Base-by-base conservation (phyloP, 2,888 invertebrate genomes). In the Leucoptera coffeella region DNA sequence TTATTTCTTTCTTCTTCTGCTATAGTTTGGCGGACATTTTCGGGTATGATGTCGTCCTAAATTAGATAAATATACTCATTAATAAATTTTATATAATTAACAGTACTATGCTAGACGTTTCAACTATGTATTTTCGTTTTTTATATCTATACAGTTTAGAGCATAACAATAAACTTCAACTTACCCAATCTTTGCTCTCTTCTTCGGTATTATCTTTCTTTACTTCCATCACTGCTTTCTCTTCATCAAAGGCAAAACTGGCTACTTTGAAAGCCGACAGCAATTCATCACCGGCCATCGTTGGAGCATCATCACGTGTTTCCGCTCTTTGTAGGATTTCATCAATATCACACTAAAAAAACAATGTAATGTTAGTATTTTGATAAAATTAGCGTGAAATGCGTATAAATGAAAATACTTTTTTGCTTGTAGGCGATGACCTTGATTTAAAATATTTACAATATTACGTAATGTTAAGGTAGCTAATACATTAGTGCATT, bases 11-110 rank as follows among this genome's bases (percentile, higher is more conserved):
- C 94, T 51, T 93, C 86, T 40, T 91, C 90, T 40, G 91, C 92
- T 4, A 93, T 85, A 39, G 87, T 86, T 47, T 85, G 85, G 13
- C 94, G 74, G 27, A 92, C 82, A 43, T 83, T 83, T 60, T 94
- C 93, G 0, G 97, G 97, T 47, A 99, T 99, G 32, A 99, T 99
- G 43, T 91, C 87, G 47, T 94, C 94, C 93, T 92, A 77, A 26
- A 49, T 48, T 34, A 21, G 28, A 29, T 30, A 24, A 27, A n/a
- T 22, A 8, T 22, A 22, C 22, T 7, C 2, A 22, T 9, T 22
- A 10, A 10, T 22, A 22, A 9, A 2, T n/a, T 10, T 22, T n/a
- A 22, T n/a, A 7, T 22, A 11, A n/a, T 22, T 11, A 22, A n/a
- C n/a, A n/a, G n/a, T n/a, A n/a, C n/a, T n/a, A n/a, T n/a, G n/a